Percentiles rank a stretch among this genome's conserved stretches.
phyloP scores from a whole-genome alignment of 2,888 invertebrate species.

The Volucella inflata region DNA sequence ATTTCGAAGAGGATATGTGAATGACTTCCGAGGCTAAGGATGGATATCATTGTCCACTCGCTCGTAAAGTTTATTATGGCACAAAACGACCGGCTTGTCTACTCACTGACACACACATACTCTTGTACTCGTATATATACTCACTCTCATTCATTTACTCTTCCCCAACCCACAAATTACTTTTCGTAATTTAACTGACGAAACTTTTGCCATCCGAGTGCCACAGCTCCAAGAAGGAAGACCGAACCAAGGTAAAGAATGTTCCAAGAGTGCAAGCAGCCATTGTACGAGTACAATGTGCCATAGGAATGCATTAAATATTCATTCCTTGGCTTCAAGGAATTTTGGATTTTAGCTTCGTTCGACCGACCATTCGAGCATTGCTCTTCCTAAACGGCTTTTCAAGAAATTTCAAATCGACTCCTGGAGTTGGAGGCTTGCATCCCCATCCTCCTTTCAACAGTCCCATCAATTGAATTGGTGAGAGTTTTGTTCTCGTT shows the following conservation, averaged over 20 bases:
- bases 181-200: conserved; percentile 72
- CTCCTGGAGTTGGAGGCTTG: background rate
- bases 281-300: conserved; percentile 70
- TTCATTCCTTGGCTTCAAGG: conserved; percentile 70
- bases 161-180: conserved; percentile 58
- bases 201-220: conserved; percentile 65
- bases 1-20: conserved; percentile 73
- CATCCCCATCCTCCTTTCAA: too few species aligned
- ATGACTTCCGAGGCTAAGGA: conserved; percentile 74
- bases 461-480: background rate
- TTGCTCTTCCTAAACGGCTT: conserved; percentile 47
- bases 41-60: conserved; percentile 76
- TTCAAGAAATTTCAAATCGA: conserved; percentile 46
- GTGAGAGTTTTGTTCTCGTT: background rate
- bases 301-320: conserved; percentile 73
- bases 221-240: conserved; percentile 29
- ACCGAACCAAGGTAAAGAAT: conserved; percentile 67
- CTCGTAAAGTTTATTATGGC: conserved; percentile 75
- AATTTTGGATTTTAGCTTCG: conserved; percentile 63
- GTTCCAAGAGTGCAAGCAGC: conserved; percentile 69
- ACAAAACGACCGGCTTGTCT: conserved; percentile 73
- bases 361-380: background rate
- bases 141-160: conserved; percentile 9
- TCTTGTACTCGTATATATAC: background rate
- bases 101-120: conserved; percentile 25